Evolutionary conservation across 1,140 invertebrate species (phyloP), one percentile per base, ranked within the genome.

Genomic region (Drosophila serrata): DNA sequence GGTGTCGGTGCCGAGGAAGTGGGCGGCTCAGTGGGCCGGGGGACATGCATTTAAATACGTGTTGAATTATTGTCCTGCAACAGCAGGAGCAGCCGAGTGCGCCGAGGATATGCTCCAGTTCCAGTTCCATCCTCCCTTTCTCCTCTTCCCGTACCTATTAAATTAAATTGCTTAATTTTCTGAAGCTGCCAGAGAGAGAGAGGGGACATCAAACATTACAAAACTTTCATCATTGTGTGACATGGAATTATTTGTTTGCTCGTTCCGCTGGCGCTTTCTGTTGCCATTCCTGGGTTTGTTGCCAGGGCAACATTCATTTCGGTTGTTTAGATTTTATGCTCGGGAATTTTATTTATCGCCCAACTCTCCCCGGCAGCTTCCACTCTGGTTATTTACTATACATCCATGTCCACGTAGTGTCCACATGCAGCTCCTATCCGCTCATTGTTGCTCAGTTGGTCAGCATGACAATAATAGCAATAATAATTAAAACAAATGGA

Each of bases 161-260:
- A 88, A 88, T 88, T 84, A 82, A 88, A 88, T 88, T 88, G 84
- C 84, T 88, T 88, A 88, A 88, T 88, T 87, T 87, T 88, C 76
- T 84, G 80, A 67, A 82, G 43, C 58, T 79, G 60, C 82, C 49
- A 39, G 68, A 46, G 45, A 33, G 46, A 15, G 40, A 39, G 61
- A 56, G 15, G 74, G 62, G 81, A 74, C 82, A 86, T 86, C 82
- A 85, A 85, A 79, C 75, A 87, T 75, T 82, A 80, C 82, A 79
- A 84, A 88, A 88, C 84, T 88, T 88, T 88, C 84, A 88, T 88
- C 84, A 88, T 88, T 88, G 84, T 87, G 84, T 84, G 84, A 88
- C 84, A 88, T 88, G 76, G 56, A 88, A 88, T 88, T 88, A 88
- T 88, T 88, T 88, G 72, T 88, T 88, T 68, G 69, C 68, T 68